Evolutionary conservation across 2,888 invertebrate species (phyloP).

Genomic region (Marronus borbonicus): DNA sequence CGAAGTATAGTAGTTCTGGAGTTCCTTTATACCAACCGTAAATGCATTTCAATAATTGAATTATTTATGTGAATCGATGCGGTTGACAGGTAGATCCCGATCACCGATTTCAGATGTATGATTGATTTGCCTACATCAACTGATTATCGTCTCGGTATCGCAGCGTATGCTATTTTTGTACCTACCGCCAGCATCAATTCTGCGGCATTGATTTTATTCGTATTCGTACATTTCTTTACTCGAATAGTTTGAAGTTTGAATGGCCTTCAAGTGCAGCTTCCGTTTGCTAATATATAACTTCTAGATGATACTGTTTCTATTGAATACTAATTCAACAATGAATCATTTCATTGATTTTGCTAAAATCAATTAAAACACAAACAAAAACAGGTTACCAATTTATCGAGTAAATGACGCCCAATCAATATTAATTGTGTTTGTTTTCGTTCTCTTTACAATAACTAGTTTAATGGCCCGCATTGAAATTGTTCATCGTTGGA

Average conservation of each 20-base stretch:
- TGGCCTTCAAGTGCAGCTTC: not conserved
- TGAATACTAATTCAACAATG: too few relatives aligned
- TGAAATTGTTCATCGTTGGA: too few relatives aligned
- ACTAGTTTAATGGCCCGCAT: too few relatives aligned
- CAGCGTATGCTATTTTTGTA: slow-evolving; percentile 36
- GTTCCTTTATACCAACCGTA: slow-evolving; percentile 58
- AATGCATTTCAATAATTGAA: slow-evolving; percentile 69
- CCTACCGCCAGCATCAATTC: slow-evolving; percentile 15
- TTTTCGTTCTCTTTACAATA: too few relatives aligned
- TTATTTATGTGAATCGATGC: slow-evolving; percentile 65
- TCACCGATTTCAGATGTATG: slow-evolving; percentile 61
- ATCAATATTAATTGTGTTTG: too few relatives aligned
- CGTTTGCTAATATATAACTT: too few relatives aligned
- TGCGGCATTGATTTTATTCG: slow-evolving; percentile 29
- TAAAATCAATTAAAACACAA: too few relatives aligned
- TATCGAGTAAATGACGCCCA: too few relatives aligned
- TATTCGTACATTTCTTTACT: not conserved
- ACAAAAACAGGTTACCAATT: too few relatives aligned
- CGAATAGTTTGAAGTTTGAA: too few relatives aligned
- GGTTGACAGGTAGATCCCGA: slow-evolving; percentile 58
- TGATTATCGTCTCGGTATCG: slow-evolving; percentile 56
- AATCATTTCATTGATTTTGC: too few relatives aligned
- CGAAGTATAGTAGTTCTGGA: not conserved
- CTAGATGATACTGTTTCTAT: too few relatives aligned
- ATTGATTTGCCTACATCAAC: slow-evolving; percentile 64